Base-by-base conservation (phyloP, 2,113 vertebrate genomes). In the Eptesicus fuscus region DNA sequence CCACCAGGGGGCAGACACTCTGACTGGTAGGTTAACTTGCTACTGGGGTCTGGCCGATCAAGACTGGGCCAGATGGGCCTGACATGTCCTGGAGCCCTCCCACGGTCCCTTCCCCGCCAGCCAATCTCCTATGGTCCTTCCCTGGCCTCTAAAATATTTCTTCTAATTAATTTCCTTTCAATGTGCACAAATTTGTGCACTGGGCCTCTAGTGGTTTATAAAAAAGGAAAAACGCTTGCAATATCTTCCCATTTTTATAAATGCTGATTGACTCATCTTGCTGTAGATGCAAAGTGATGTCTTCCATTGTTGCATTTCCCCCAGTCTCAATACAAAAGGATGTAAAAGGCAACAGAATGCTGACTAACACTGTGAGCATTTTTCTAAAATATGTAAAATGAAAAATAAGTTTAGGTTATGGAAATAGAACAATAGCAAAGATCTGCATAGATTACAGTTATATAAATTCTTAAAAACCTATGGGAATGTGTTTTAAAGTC, bases 341-440 rank as follows among this genome's bases (percentile, higher is more conserved):
- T 40, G 47, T 44, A 47, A 94, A 93, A 85, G 17, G 11, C 42
- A 71, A 73, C 61, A 49, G 65, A 85, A 71, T n/a, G 37, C 2
- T 86, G 67, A 96, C 77, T 90, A 94, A 82, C 16, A 37, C 23
- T 10, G 18, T 83, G n/a, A 20, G 3, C 20, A 73, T 76, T 88
- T 83, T 69, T 91, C 65, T 67, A 83, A 78, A 95, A 93, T 79
- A 69, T 42, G 8, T 83, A 86, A 70, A 77, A 56, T 84, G 96
- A 12, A 94, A 96, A 88, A 51, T 87, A 86, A 82, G 4, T 18
- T 32, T 65, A 91, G 63, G 42, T 53, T 23, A 20, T 14, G 53
- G 20, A 77, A 91, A 69, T 82, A 80, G 86, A 89, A 89, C 35
- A 83, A 95, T 93, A 94, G 23, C 69, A 80, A 89, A 93, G 40